A percentile compares a stretch with the other conserved stretches of the same genome.
Conservation (phyloP, 2,888 invertebrate genomes). For the Euphydryas editha region DNA sequence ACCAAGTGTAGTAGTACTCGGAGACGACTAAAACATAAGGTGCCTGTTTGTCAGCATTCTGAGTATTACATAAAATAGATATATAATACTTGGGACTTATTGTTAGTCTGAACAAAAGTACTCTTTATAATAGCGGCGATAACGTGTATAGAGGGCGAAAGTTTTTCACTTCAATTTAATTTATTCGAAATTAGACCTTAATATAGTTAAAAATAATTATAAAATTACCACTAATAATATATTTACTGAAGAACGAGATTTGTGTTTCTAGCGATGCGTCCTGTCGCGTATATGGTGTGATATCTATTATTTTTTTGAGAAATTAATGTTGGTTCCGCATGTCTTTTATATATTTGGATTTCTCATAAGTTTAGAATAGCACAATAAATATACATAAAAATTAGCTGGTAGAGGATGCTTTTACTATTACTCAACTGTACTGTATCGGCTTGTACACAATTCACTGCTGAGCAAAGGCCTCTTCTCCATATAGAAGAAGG, state of each 20-base stretch:
- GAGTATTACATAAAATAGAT: background rate
- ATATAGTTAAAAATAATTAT: background rate
- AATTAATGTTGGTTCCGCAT: conserved; percentile 1
- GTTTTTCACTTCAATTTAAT: background rate
- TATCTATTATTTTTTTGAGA: background rate
- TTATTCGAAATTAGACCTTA: background rate
- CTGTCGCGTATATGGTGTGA: conserved; percentile 5
- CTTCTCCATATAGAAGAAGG: no score
- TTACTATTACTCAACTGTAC: no score
- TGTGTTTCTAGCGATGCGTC: background rate
- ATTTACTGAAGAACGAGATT: background rate
- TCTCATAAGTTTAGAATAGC: no score
- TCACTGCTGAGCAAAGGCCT: no score
- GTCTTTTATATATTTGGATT: no score
- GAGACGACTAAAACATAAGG: no score
- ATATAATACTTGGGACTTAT: background rate
- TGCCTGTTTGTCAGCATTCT: background rate
- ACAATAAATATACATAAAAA: no score
- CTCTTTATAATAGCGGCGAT: background rate
- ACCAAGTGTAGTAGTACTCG: no score
- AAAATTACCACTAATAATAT: background rate
- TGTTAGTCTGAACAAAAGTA: background rate
- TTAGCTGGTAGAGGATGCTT: no score
- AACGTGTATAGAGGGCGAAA: background rate
- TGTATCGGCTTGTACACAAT: no score